These are phyloP conservation scores for Cololabis saira DNA, from an alignment of 2,113 vertebrate genomes.

Conservation along the genomic window DNA sequence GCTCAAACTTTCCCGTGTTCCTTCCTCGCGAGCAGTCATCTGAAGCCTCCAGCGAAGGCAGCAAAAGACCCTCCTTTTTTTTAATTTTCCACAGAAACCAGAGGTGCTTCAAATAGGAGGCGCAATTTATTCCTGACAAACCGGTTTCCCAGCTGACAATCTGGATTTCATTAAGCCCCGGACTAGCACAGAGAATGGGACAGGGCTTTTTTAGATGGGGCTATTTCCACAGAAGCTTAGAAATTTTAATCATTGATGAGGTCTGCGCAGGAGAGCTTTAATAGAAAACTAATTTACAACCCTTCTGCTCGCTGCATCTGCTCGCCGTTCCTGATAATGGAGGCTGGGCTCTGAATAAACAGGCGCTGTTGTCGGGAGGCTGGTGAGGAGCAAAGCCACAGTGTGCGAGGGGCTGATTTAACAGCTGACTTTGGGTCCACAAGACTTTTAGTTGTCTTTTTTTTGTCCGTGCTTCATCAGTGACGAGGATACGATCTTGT, in stretches of 20 bases:
- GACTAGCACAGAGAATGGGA: slow-evolving; percentile 43
- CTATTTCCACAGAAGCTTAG: slow-evolving; percentile 68
- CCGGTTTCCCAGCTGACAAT: slow-evolving; percentile 57
- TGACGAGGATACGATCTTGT: background rate
- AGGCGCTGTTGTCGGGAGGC: background rate
- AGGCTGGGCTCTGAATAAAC: background rate
- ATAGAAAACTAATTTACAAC: slow-evolving; percentile 73
- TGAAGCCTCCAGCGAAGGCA: background rate
- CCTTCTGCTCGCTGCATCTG: slow-evolving; percentile 61
- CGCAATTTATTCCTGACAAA: slow-evolving; percentile 60
- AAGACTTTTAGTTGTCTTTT: background rate
- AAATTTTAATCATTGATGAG: slow-evolving; percentile 73
- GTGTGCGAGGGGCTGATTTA: background rate
- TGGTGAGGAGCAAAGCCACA: background rate
- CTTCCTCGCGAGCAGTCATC: background rate
- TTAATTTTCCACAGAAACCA: background rate
- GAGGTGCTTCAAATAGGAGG: slow-evolving; percentile 53
- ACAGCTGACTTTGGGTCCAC: background rate
- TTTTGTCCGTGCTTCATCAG: background rate
- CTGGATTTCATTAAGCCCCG: slow-evolving; percentile 65
- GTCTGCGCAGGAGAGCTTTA: slow-evolving; percentile 63
- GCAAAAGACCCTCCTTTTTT: slow-evolving; percentile 8
- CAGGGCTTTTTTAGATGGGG: slow-evolving; percentile 56
- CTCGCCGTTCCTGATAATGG: slow-evolving; percentile 47
- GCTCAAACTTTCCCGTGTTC: background rate